Base-by-base conservation (phyloP, 2,888 invertebrate species). In the Rotaria macrura region DNA sequence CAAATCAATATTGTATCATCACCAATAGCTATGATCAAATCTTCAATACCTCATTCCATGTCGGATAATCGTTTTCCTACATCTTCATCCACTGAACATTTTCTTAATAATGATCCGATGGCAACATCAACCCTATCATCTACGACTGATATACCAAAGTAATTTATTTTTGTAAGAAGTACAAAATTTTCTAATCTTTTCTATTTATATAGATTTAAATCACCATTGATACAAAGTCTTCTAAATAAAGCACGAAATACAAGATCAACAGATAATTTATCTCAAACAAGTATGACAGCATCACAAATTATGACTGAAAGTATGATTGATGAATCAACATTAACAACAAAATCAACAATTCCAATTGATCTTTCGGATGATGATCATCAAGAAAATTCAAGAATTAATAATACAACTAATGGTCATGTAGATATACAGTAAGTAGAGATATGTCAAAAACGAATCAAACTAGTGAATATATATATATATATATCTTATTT, bases 231-330 rank as follows among this genome's bases (percentile, higher is more conserved):
- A 40, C 79, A 79, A 43, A 79, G 43, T 25, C 40, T 79, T 79
- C n/a, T 79, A 12, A 79, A 79, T 79, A 79, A 79, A 79, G 43
- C 79, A 10, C 79, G 79, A 25, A 43, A 43, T 79, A 79, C 79
- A 43, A 25, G 79, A 25, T 79, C 79, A 43, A 79, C 79, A 40
- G 79, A 79, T 79, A 79, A 79, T 79, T n/a, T 79, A 25, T 12
- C n/a, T 1, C 40, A 79, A 43, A 79, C 79, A 10, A 79, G 25
- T 79, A 40, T 43, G 79, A 79, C 79, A 79, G 25, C 79, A 79
- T 43, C 79, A 79, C 43, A 40, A 43, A 40, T 79, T 4, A 79
- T 79, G 79, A 79, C n/a, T 25, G 43, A 40, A n/a, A 79, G 79
- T 79, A 25, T 79, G 79, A n/a, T 79, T 0, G 79, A 43, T 43